phyloP scores from a whole-genome alignment of 37 sponge, comb jelly and placozoan genomes.

The Trichoplax adhaerens region DNA sequence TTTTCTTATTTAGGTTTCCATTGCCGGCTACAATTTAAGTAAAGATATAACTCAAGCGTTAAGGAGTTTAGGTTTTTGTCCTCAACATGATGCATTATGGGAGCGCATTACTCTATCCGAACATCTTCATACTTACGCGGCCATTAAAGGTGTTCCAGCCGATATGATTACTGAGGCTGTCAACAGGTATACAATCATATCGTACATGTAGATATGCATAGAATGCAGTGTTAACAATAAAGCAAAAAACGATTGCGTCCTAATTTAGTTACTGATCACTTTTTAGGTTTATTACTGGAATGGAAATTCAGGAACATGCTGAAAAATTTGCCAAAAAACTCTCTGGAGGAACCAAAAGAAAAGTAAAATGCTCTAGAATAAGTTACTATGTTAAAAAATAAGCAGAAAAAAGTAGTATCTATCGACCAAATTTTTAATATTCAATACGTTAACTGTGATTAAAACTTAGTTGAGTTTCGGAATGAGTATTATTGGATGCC shows the following conservation, averaged over 20 bases:
- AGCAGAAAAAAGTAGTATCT: no score
- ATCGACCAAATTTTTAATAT: no score
- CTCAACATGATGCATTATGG: slow-evolving; percentile 12
- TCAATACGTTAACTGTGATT: neutral
- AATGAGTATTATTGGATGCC: slow-evolving; percentile 4
- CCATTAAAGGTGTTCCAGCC: slow-evolving; percentile 1
- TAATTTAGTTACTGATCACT: no score
- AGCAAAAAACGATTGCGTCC: no score
- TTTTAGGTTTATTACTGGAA: slow-evolving; percentile 1
- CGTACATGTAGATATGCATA: no score
- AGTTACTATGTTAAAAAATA: neutral
- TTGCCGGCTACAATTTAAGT: neutral
- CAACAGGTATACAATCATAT: no score
- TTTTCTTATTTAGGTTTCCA: no score
- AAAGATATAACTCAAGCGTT: neutral
- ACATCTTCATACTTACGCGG: slow-evolving; percentile 2
- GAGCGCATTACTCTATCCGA: neutral
- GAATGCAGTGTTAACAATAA: no score
- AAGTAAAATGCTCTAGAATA: neutral
- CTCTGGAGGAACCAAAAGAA: slow-evolving; percentile 16
- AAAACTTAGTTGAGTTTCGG: slow-evolving; percentile 6
- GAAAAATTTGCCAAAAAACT: slow-evolving; percentile 3
- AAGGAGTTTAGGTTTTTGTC: slow-evolving; percentile 6
- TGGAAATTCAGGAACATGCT: slow-evolving; percentile 6
- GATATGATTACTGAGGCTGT: neutral